Conservation (phyloP, 1,140 invertebrate genomes). For the Cotesia chilonis region DNA sequence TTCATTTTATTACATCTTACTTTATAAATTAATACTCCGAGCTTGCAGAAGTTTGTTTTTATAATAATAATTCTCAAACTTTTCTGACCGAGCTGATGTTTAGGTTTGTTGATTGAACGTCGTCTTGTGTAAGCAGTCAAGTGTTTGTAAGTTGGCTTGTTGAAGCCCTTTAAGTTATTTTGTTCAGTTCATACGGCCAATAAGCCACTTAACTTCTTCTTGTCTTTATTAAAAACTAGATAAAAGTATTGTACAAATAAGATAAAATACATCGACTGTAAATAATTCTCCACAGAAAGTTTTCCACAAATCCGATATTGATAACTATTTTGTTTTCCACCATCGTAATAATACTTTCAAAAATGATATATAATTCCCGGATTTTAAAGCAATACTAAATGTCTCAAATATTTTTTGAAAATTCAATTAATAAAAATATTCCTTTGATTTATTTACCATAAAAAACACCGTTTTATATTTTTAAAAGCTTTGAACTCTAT, state of each 20-base stretch:
- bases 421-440: too few relatives aligned
- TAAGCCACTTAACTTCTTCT: background rate
- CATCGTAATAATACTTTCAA: too few relatives aligned
- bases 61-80: conserved; percentile 1
- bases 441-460: too few relatives aligned
- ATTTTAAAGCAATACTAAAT: too few relatives aligned
- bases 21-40: conserved; percentile 3
- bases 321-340: too few relatives aligned
- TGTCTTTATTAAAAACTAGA: conserved; percentile 3
- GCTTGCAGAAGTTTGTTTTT: background rate
- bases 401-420: too few relatives aligned
- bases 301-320: too few relatives aligned
- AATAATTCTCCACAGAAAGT: too few relatives aligned
- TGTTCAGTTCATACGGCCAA: background rate
- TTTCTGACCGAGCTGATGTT: conserved; percentile 10
- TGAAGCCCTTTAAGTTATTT: conserved; percentile 10
- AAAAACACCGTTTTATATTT: too few relatives aligned
- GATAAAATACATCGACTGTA: background rate
- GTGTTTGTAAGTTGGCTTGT: background rate
- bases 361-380: too few relatives aligned
- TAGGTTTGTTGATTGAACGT: conserved; percentile 4
- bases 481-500: background rate
- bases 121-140: background rate
- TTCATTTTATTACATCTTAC: background rate
- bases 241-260: background rate